Evolutionary conservation across 23 tunicate species (phyloP).

Genomic region (Styela plicata): DNA sequence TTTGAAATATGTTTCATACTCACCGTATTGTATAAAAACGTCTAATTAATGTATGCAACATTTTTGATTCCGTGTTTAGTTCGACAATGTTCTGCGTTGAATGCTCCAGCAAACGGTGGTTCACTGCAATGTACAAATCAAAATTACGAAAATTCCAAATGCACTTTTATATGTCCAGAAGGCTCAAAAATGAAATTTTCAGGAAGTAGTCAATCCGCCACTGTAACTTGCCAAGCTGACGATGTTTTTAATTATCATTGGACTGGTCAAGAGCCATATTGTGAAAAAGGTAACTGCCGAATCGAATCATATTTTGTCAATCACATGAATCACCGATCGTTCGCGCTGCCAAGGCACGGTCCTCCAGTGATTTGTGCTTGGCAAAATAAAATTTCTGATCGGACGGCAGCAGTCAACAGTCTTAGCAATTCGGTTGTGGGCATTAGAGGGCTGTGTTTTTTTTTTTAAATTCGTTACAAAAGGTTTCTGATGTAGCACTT

Average conservation of each 20-base stretch:
- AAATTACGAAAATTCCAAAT: conserved; percentile 44
- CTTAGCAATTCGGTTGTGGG: too few relatives aligned
- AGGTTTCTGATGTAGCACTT: too few relatives aligned
- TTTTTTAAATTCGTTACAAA: too few relatives aligned
- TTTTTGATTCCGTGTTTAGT: conserved; percentile 44
- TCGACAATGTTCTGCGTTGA: conserved; percentile 22
- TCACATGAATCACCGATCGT: too few relatives aligned
- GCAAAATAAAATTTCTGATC: too few relatives aligned
- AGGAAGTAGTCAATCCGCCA: conserved; percentile 1
- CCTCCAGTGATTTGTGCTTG: too few relatives aligned
- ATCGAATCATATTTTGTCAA: too few relatives aligned
- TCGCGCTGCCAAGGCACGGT: too few relatives aligned
- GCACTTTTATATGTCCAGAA: conserved; percentile 43
- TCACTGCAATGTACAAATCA: conserved; percentile 35
- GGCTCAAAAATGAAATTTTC: conserved; percentile 30
- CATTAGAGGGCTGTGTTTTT: too few relatives aligned
- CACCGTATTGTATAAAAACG: background rate
- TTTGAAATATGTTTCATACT: too few relatives aligned
- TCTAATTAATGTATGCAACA: background rate
- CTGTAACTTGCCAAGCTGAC: conserved; percentile 12
- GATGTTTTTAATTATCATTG: conserved; percentile 11
- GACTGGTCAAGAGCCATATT: conserved; percentile 54
- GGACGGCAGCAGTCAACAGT: too few relatives aligned
- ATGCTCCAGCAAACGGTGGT: conserved; percentile 60
- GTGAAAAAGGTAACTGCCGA: conserved; percentile 51